These are phyloP conservation scores for Propithecus perrieri DNA, from an alignment of 2,797 vertebrate genomes.

Conservation along the genomic window DNA sequence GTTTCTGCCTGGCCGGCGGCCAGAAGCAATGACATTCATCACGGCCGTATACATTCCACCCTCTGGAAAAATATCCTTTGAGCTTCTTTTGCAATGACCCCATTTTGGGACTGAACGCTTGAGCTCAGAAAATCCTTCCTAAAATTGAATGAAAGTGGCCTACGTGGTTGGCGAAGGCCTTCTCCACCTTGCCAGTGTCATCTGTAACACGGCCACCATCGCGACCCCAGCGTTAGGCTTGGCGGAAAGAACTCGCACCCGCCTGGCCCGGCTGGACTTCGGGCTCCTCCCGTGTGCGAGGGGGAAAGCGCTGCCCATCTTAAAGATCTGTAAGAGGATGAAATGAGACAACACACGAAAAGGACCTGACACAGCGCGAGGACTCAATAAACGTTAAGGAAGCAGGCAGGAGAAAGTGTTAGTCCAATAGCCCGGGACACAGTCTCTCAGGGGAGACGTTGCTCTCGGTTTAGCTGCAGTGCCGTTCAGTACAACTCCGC, in stretches of 20 bases:
- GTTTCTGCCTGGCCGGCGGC: not conserved
- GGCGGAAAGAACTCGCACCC: fast-evolving
- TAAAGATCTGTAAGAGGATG: not conserved
- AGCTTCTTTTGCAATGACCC: not conserved
- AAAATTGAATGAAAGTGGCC: not conserved
- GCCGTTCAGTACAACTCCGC: not conserved
- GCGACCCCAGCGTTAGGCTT: not conserved
- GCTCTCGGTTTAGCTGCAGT: not conserved
- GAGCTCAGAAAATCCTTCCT: not conserved
- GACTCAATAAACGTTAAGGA: not conserved
- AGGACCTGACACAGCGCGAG: not conserved
- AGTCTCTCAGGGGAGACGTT: not conserved
- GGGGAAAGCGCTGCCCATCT: not conserved
- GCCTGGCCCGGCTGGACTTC: fast-evolving
- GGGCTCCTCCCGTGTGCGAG: fast-evolving
- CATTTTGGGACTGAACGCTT: not conserved
- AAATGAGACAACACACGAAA: not conserved
- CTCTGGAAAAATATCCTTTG: not conserved
- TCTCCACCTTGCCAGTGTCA: no score
- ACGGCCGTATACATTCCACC: not conserved
- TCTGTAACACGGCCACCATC: no score
- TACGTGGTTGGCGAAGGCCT: not conserved
- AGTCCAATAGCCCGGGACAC: not conserved
- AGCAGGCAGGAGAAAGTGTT: not conserved
- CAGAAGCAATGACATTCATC: not conserved